phyloP scores from a whole-genome alignment of 2,888 invertebrate genomes.

The Polia nebulosa region DNA sequence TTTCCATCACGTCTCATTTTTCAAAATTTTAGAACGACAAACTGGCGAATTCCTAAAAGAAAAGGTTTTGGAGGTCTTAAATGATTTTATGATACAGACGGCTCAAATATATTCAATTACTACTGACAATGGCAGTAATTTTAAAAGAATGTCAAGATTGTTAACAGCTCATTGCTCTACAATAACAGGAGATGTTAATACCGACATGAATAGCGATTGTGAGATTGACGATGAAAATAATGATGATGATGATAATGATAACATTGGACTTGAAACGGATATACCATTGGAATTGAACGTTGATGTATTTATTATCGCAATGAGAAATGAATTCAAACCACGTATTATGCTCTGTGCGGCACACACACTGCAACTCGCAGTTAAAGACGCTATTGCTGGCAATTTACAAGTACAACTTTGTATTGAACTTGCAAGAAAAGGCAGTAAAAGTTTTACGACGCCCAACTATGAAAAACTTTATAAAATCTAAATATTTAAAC shows the following conservation, averaged over 20 bases:
- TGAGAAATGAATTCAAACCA: neutral
- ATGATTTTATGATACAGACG: neutral
- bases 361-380: neutral
- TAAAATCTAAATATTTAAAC: neutral
- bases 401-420: neutral
- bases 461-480: neutral
- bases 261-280: neutral
- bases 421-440: neutral
- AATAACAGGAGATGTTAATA: neutral
- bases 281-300: neutral
- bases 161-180: neutral
- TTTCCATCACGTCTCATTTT: too few species aligned
- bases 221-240: too few species aligned
- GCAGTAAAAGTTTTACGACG: slow-evolving; percentile 1
- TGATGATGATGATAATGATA: neutral
- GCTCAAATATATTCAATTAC: neutral
- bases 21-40: neutral
- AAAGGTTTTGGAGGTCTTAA: neutral
- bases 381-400: neutral
- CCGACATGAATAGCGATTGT: neutral
- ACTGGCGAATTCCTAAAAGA: neutral
- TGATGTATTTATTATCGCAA: neutral
- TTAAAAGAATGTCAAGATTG: neutral
- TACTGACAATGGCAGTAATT: neutral
- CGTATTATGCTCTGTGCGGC: neutral